Conservation (phyloP, 2,113 vertebrate species). For the Anoplopoma fimbria region DNA sequence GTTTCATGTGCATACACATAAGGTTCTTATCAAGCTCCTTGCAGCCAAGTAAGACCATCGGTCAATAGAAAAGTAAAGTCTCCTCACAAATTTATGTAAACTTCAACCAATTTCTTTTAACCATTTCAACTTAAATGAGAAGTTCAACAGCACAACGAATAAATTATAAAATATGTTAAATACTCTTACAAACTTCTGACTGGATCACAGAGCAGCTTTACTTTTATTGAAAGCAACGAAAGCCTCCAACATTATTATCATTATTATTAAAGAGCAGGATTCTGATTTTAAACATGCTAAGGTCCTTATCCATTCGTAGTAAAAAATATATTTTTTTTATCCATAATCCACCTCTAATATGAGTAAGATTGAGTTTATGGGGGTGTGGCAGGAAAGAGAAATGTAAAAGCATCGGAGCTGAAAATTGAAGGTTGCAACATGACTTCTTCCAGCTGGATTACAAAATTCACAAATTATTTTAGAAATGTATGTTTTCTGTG, state of each 20-base stretch:
- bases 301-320: neutral
- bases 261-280: neutral
- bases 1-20: slow-evolving; percentile 57
- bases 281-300: neutral
- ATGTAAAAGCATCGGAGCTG: neutral
- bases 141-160: neutral
- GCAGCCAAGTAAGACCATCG: slow-evolving; percentile 32
- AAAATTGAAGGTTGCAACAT: neutral
- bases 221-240: neutral
- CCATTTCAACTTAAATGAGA: too few species aligned
- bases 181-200: neutral
- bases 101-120: slow-evolving; percentile 3
- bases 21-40: slow-evolving; percentile 59
- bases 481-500: neutral
- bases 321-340: slow-evolving; percentile 14
- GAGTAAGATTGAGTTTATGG: neutral
- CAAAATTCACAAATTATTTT: neutral
- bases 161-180: neutral
- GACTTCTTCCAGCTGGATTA: neutral
- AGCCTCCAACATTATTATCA: neutral
- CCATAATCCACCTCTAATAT: slow-evolving; percentile 28
- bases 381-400: neutral
- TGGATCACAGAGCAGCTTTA: neutral
- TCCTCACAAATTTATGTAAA: slow-evolving; percentile 23
- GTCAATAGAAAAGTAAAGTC: slow-evolving; percentile 27